Base-by-base conservation (phyloP, 2,113 vertebrate species). In the Clarias gariepinus region DNA sequence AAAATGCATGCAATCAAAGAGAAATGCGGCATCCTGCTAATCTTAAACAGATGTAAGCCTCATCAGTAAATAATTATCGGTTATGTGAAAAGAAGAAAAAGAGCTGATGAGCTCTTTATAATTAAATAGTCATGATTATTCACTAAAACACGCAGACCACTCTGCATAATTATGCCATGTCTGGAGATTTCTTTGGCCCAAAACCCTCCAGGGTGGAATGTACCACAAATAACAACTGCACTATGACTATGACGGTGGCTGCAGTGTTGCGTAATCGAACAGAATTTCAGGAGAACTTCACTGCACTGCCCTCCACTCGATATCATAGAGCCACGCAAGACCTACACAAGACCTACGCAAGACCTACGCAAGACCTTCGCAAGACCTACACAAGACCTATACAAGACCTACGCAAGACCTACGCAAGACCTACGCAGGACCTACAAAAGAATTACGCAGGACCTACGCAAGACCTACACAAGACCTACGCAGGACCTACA, bases 41-140 rank as follows among this genome's bases (percentile, higher is more conserved):
- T 90, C 81, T 2, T 41, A 77, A 82, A 73, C 41, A 89, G 87
- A 89, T 88, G 85, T 28, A 81, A 1, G 81, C 52, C 71, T 83
- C 82, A 87, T 89, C 79, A 89, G n/a, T 78, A 81, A 92, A 89
- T 63, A 28, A 89, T 86, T 7, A 47, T 68, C 84, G 57, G 61
- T 86, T 82, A 89, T 90, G 87, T 47, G n/a, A 85, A 55, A 53
- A 92, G 90, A 79, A 64, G 88, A 0, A 58, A 84, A 90, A 88
- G 69, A 85, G 82, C 68, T 78, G 74, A 88, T 85, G 64, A 85
- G 77, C 33, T 68, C 87, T 79, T 89, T 86, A 87, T 86, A 60
- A 89, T 73, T 73, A 86, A 57, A 66, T 21, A 60, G 55, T 81
- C 78, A 30, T 30, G 64, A 79, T 66, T 68, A 79, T 57, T 85